Percentiles rank a stretch among this genome's conserved stretches.
Conservation (phyloP, 2,113 vertebrate genomes). For the Cryptotis parvus region DNA sequence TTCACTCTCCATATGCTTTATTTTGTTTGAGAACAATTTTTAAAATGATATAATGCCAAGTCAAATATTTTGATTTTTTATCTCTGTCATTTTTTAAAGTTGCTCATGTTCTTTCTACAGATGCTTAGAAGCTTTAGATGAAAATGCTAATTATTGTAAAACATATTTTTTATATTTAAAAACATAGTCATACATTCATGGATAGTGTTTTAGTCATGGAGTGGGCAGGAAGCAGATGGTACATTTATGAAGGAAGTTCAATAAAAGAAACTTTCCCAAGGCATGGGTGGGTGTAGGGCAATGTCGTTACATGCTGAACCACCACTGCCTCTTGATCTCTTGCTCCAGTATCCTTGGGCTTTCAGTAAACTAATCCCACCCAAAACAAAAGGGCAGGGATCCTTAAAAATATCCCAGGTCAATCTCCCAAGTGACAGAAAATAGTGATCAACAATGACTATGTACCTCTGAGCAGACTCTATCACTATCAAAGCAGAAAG, state of each 20-base stretch:
- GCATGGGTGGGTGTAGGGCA: neutral
- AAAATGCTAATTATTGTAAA: conserved; percentile 69
- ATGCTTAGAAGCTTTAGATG: conserved; percentile 53
- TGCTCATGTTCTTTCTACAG: conserved; percentile 52
- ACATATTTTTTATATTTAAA: conserved; percentile 49
- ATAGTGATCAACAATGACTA: neutral
- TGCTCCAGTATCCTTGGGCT: neutral
- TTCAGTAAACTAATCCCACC: neutral
- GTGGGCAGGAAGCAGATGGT: conserved; percentile 26
- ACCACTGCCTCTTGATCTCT: neutral
- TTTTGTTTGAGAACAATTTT: conserved; percentile 69
- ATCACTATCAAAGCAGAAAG: neutral
- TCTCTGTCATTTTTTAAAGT: neutral
- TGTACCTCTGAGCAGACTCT: neutral
- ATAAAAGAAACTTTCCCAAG: neutral
- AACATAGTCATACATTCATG: conserved; percentile 12
- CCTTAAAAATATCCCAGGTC: neutral
- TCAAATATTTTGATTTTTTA: conserved; percentile 66
- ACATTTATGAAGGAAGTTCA: neutral
- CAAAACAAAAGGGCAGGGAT: neutral
- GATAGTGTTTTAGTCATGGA: conserved; percentile 51
- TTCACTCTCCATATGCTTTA: conserved; percentile 62
- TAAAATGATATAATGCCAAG: conserved; percentile 59
- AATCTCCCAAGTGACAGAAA: neutral
- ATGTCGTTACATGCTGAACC: neutral